Percentiles rank a stretch among this genome's conserved stretches.
Evolutionary conservation across 2,888 invertebrate species (phyloP).

Genomic region (Resseliella maxima): DNA sequence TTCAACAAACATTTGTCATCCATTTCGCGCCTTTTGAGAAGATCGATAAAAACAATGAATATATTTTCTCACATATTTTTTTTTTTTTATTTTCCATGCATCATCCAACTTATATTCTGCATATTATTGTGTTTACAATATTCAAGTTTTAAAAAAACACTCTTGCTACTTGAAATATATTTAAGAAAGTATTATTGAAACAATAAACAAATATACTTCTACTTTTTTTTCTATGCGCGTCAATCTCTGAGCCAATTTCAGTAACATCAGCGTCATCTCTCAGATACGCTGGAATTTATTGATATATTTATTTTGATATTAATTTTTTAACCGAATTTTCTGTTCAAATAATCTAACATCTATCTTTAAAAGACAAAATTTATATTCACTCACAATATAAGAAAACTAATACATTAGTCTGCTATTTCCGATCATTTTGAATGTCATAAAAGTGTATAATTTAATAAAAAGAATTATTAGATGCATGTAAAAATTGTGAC

Average conservation of each 20-base stretch:
- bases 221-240: neutral
- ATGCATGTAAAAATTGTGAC: neutral
- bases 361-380: too few relatives aligned
- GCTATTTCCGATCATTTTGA: too few relatives aligned
- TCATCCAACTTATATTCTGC: neutral
- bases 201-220: constrained; percentile 8
- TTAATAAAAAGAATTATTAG: neutral
- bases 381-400: too few relatives aligned
- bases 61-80: neutral
- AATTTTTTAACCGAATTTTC: too few relatives aligned
- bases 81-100: neutral
- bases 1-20: neutral
- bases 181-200: neutral
- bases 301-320: too few relatives aligned
- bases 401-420: too few relatives aligned
- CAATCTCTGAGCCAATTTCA: neutral
- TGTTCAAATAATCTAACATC: neutral
- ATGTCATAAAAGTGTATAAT: neutral
- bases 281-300: too few relatives aligned
- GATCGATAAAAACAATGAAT: neutral
- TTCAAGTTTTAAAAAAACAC: neutral
- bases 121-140: constrained; percentile 18
- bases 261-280: too few relatives aligned
- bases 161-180: neutral
- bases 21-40: neutral